Evolutionary conservation across 2,888 invertebrate genomes (phyloP).

Genomic region (Celastrina argiolus): DNA sequence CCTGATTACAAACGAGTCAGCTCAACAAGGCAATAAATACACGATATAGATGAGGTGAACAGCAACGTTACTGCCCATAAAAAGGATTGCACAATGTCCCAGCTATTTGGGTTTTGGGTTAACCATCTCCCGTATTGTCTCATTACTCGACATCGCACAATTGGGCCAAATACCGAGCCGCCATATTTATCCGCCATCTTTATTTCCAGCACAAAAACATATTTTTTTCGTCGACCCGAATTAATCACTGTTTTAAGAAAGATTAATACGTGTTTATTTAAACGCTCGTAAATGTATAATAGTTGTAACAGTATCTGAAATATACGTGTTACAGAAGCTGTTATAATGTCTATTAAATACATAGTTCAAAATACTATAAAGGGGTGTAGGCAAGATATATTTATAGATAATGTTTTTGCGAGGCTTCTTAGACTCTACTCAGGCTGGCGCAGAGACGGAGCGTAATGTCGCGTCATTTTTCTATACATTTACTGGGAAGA

Average conservation of each 20-base stretch:
- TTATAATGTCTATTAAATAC: no score
- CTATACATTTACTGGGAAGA: no score
- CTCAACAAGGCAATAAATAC: background rate
- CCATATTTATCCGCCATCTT: background rate
- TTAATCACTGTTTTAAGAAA: slow-evolving; percentile 2
- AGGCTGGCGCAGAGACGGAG: no score
- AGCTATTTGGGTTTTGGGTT: slow-evolving; percentile 1
- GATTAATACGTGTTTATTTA: slow-evolving; percentile 8
- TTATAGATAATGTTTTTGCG: no score
- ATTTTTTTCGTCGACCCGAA: slow-evolving; percentile 18
- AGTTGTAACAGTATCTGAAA: background rate
- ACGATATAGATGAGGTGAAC: background rate
- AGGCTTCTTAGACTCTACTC: no score
- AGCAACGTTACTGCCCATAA: background rate
- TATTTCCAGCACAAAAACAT: slow-evolving; percentile 21
- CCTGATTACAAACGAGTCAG: no score
- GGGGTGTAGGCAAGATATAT: no score
- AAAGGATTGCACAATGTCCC: background rate
- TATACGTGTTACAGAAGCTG: no score
- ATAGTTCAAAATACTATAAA: no score
- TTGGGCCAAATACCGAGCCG: background rate
- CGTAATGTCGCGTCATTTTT: no score
- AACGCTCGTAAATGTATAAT: background rate
- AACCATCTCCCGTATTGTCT: background rate
- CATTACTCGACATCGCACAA: slow-evolving; percentile 4